Evolutionary conservation across 2,113 vertebrate species (phyloP).

Genomic region (Rousettus leschenaultii): DNA sequence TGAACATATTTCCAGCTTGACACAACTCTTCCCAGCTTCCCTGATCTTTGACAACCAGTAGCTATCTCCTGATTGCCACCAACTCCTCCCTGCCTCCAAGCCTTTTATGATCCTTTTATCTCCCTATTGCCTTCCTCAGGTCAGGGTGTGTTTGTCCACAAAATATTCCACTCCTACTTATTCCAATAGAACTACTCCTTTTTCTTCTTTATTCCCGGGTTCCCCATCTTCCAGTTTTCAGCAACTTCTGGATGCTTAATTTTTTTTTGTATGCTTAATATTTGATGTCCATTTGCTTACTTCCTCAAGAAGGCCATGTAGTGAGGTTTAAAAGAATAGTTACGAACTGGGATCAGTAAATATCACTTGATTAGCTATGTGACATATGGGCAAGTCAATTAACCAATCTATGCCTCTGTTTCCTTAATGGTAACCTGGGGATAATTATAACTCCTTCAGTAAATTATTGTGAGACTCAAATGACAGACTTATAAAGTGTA

Average conservation of each 20-base stretch:
- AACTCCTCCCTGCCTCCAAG: not conserved
- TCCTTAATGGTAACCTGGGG: not conserved
- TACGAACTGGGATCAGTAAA: not conserved
- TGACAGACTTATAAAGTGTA: not conserved
- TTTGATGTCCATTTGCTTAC: not conserved
- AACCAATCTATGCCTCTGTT: not conserved
- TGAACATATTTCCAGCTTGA: conserved; percentile 58
- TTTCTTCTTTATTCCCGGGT: not conserved
- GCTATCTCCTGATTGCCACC: conserved; percentile 29
- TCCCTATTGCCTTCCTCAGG: not conserved
- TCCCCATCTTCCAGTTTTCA: not conserved
- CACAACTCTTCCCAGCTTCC: conserved; percentile 55
- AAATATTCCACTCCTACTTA: not conserved
- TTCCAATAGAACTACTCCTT: not conserved
- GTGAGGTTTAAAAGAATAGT: not conserved
- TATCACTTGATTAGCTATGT: not conserved
- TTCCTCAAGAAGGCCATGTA: not conserved
- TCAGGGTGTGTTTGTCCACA: not conserved
- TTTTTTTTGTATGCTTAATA: not conserved
- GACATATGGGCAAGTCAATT: not conserved
- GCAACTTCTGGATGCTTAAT: not conserved
- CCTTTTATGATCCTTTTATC: conserved; percentile 33
- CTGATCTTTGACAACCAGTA: conserved; percentile 61
- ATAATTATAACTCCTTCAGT: not conserved
- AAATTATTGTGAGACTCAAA: not conserved